Evolutionary conservation across 2,888 invertebrate genomes (phyloP), one percentile per base, ranked within the genome.

Genomic region (Pyrochroa serraticornis): DNA sequence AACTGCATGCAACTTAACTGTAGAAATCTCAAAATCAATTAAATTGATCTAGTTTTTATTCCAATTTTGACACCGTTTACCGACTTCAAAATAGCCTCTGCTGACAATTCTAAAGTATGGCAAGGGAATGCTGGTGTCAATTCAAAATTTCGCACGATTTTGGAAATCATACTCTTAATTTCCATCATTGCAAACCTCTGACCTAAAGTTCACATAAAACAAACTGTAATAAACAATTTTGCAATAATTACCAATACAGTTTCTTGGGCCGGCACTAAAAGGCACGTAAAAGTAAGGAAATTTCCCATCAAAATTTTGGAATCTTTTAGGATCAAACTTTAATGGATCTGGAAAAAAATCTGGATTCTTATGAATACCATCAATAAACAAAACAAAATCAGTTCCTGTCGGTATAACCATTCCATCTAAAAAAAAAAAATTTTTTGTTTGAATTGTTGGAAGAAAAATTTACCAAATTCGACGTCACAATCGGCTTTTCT

Each of bases 251-350:
- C 83, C 83, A 57, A 86, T 83, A 63, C 86, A 86, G 67, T 87
- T 87, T 38, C 87, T 81, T 0, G 85, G 83, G 0, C 87, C 87
- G 6, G 87, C 87, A 65, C 87, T 87, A 55, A 87, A 87, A 0
- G 85, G 83, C 1, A 87, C 69, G 76, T 82, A 87, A 13, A 80
- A 80, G 65, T 83, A 85, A 0, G 83, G 81, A 47, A 80, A 82
- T 1, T 73, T 75, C 3, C 66, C 73, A n/a, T 77, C 72, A 49
- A 77, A 70, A 1, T 67, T 54, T 36, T 81, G 78, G 62, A 84
- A 86, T 14, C 86, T 79, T 52, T 85, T 84, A 0, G 87, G 87
- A 79, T 69, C 65, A 42, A 75, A 83, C 38, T 75, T 78, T 48
- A 83, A 73, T 0, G 86, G 85, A 56, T 86, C 79, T 0, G 84